Conservation (phyloP, 35 echinoderm and acorn worm genomes). For the Apostichopus parvimensis region DNA sequence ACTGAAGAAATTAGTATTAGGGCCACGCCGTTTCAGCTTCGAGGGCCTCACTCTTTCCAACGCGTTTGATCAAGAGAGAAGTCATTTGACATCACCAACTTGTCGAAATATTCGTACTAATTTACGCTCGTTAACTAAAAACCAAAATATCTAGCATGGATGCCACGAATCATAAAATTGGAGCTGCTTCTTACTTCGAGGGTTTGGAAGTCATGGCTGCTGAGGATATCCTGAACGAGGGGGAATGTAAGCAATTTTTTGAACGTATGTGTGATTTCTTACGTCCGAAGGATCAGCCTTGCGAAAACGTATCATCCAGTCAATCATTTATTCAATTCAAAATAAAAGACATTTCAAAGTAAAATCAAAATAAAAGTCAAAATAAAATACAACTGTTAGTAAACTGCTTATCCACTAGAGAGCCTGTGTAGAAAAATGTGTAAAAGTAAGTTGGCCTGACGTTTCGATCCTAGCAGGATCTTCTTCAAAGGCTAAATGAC, state of each 20-base stretch:
- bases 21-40: no score
- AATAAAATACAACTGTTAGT: background rate
- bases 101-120: no score
- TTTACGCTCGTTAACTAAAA: no score
- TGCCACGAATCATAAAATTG: background rate
- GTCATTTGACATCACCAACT: no score
- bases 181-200: background rate
- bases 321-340: background rate
- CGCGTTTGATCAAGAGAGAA: no score
- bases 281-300: background rate
- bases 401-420: no score
- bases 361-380: no score
- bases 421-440: no score
- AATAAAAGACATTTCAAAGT: background rate
- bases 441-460: no score
- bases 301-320: background rate
- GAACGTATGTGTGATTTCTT: background rate
- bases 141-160: background rate
- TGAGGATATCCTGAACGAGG: background rate
- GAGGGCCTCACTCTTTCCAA: no score
- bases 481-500: no score
- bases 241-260: background rate
- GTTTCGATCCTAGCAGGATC: background rate
- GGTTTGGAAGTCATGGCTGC: conserved; percentile 5
- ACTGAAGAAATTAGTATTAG: no score